A percentile compares a stretch with the other conserved stretches of the same genome.
Evolutionary conservation across 2,113 vertebrate species (phyloP).

Genomic region (Oxyura jamaicensis): DNA sequence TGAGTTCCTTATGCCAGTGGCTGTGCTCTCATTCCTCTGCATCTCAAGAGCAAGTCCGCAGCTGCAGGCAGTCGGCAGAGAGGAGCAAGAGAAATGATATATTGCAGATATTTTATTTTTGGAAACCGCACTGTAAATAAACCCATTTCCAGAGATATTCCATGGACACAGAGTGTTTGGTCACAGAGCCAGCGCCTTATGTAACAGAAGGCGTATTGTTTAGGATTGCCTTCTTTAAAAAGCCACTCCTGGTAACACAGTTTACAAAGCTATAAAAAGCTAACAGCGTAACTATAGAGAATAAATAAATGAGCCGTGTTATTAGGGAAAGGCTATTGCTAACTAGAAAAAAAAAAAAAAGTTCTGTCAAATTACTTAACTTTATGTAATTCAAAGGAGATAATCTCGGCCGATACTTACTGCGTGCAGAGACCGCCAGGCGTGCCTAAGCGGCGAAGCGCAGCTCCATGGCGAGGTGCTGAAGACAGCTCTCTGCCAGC

Average conservation of each 20-base stretch:
- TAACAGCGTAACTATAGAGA: constrained; percentile 26
- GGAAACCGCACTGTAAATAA: constrained; percentile 77
- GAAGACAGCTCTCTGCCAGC: constrained; percentile 75
- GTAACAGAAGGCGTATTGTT: constrained; percentile 79
- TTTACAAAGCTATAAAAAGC: constrained; percentile 73
- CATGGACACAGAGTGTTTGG: constrained; percentile 62
- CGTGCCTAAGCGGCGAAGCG: constrained; percentile 58
- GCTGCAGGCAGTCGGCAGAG: constrained; percentile 57
- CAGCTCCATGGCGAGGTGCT: constrained; percentile 73
- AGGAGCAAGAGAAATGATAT: constrained; percentile 53
- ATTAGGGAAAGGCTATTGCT: background rate
- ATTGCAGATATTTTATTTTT: constrained; percentile 75
- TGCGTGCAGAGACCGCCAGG: constrained; percentile 35
- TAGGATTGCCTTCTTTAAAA: constrained; percentile 66
- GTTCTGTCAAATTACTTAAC: background rate
- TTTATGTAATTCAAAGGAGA: background rate
- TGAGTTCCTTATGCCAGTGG: constrained; percentile 15
- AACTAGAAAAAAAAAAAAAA: background rate
- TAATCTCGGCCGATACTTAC: constrained; percentile 63
- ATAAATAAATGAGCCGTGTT: background rate
- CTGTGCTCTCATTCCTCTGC: constrained; percentile 24
- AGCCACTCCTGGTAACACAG: constrained; percentile 74
- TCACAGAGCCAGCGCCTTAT: constrained; percentile 68
- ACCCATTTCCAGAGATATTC: constrained; percentile 76
- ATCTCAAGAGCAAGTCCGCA: background rate